Conservation (phyloP, 2,888 invertebrate genomes). For the Heteromyza rotundicornis region DNA sequence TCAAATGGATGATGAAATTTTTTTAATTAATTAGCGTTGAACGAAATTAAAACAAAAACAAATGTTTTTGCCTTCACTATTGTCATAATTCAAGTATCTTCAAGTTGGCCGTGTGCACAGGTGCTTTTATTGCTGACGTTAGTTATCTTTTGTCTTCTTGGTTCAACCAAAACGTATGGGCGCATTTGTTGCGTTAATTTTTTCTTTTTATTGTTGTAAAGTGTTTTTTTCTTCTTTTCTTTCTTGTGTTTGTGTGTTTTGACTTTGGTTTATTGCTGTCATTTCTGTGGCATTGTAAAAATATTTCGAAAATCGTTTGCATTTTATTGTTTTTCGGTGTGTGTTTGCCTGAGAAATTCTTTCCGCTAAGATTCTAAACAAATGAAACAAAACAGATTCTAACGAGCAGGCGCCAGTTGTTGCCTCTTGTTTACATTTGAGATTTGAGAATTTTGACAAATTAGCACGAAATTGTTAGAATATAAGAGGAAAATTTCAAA, state of each 20-base stretch:
- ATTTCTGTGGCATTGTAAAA: neutral
- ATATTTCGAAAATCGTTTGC: neutral
- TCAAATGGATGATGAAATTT: constrained; percentile 6
- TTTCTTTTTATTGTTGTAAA: too few relatives aligned
- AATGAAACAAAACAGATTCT: too few relatives aligned
- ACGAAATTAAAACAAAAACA: constrained; percentile 42
- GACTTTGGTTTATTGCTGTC: neutral
- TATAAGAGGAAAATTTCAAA: too few relatives aligned
- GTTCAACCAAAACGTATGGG: too few relatives aligned
- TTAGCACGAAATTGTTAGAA: neutral
- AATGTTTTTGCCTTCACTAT: constrained; percentile 50
- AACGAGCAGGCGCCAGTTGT: neutral
- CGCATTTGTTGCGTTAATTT: too few relatives aligned
- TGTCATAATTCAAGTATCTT: neutral
- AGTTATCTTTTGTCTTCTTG: too few relatives aligned
- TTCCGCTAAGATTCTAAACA: neutral
- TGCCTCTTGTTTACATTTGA: neutral
- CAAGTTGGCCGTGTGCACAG: neutral
- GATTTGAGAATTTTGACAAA: constrained; percentile 1
- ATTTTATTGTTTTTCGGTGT: too few relatives aligned
- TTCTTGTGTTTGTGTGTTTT: constrained; percentile 15
- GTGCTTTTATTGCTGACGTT: constrained; percentile 32
- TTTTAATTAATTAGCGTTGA: constrained; percentile 51
- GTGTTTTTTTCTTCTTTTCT: constrained; percentile 28
- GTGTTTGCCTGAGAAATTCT: neutral